These are phyloP conservation scores for Linyphia triangularis DNA, from an alignment of 2,888 invertebrate species.

Conservation along the genomic window DNA sequence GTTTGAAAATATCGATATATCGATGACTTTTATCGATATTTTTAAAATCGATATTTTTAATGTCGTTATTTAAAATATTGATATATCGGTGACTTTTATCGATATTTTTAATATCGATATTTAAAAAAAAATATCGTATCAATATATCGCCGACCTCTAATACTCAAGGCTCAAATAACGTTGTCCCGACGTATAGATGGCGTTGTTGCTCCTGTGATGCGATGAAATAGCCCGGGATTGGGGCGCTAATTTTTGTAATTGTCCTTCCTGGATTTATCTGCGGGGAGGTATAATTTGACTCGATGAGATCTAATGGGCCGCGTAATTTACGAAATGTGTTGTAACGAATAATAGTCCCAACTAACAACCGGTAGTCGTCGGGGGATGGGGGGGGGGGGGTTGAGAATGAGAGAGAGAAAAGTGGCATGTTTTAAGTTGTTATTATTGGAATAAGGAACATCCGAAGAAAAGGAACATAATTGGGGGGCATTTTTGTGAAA, in stretches of 20 bases:
- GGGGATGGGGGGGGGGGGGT: slow-evolving; percentile 19
- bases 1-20: no score
- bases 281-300: slow-evolving; percentile 62
- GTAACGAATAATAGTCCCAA: slow-evolving; percentile 17
- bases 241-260: slow-evolving; percentile 50
- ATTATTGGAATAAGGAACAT: no score
- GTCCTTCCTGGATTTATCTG: slow-evolving; percentile 60
- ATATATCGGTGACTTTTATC: no score
- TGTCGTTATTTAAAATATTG: no score
- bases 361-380: slow-evolving; percentile 14
- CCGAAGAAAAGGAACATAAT: no score
- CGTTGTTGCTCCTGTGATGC: background rate
- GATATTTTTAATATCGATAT: no score
- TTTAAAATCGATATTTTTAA: no score
- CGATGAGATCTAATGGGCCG: slow-evolving; percentile 60
- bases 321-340: slow-evolving; percentile 63
- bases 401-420: background rate
- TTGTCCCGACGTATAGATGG: background rate
- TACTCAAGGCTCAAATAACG: no score
- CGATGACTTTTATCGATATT: no score
- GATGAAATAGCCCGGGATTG: background rate
- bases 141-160: no score
- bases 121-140: no score
- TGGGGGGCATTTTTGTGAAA: background rate
- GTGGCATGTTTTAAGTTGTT: no score